Percentiles rank a stretch among this genome's conserved stretches.
Evolutionary conservation across 2,888 invertebrate species (phyloP).

Genomic region (Drosophila pseudotakahashii): DNA sequence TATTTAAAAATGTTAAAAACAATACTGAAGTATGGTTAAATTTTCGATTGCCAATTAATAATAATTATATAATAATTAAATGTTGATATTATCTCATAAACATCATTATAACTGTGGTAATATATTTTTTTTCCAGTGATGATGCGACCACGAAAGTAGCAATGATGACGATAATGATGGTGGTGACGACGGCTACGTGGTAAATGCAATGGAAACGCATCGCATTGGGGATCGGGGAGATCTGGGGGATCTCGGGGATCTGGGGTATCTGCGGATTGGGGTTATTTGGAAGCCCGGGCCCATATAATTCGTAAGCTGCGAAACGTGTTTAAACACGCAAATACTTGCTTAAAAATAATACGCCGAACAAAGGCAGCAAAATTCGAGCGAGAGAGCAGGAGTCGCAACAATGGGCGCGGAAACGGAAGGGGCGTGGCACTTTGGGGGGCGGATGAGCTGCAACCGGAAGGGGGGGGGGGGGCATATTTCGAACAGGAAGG

Average conservation of each 20-base stretch:
- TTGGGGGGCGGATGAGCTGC: slow-evolving; percentile 12
- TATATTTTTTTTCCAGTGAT: slow-evolving; percentile 16
- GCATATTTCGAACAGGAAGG: slow-evolving; percentile 38
- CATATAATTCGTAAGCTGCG: slow-evolving; percentile 71
- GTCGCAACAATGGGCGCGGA: slow-evolving; percentile 50
- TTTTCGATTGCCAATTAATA: neutral
- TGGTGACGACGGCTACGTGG: slow-evolving; percentile 25
- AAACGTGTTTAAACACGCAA: slow-evolving; percentile 80
- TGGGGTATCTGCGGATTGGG: slow-evolving; percentile 16
- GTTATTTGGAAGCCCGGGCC: slow-evolving; percentile 32
- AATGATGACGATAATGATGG: slow-evolving; percentile 8
- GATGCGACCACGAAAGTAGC: slow-evolving; percentile 3
- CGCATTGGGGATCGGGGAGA: slow-evolving; percentile 7
- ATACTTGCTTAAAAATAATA: slow-evolving; percentile 74
- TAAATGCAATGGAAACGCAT: slow-evolving; percentile 38
- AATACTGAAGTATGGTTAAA: neutral
- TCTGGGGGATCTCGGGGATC: neutral
- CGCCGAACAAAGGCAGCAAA: slow-evolving; percentile 42
- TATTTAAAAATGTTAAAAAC: too few relatives aligned
- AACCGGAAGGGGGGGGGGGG: neutral
- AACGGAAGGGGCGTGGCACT: slow-evolving; percentile 48
- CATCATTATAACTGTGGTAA: neutral
- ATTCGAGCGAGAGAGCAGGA: slow-evolving; percentile 9
- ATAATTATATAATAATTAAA: too few relatives aligned
- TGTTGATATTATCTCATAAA: too few relatives aligned